A percentile compares a stretch with the other conserved stretches of the same genome.
These are phyloP conservation scores for Metaphire vulgaris DNA, from an alignment of 1,140 invertebrate genomes.

Conservation along the genomic window DNA sequence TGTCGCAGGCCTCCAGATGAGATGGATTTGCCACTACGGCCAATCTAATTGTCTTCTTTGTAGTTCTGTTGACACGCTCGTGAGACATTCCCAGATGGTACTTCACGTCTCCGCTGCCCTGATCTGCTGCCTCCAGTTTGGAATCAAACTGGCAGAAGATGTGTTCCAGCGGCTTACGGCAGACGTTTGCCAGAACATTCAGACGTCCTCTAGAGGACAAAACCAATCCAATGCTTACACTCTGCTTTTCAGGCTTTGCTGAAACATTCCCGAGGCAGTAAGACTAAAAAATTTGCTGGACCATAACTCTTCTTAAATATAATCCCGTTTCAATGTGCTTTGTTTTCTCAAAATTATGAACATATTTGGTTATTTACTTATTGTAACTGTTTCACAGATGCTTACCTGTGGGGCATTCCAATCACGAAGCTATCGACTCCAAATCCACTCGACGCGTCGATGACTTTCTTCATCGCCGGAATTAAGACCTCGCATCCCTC, in stretches of 20 bases:
- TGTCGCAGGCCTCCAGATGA: slow-evolving; percentile 95
- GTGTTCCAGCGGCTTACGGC: slow-evolving; percentile 92
- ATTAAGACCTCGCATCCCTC: slow-evolving; percentile 99
- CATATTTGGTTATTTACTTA: too few species aligned
- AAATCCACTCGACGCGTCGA: slow-evolving; percentile 87
- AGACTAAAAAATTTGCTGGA: too few species aligned
- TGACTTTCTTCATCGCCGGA: slow-evolving; percentile 96
- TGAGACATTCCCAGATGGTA: slow-evolving; percentile 99
- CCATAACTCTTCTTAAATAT: too few species aligned
- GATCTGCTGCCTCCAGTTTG: slow-evolving; percentile 84
- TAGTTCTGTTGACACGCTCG: slow-evolving; percentile 91
- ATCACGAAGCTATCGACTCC: slow-evolving; percentile 97
- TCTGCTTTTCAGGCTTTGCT: too few species aligned
- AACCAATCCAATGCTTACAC: too few species aligned
- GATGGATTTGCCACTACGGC: slow-evolving; percentile 98
- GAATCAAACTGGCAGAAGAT: slow-evolving; percentile 98
- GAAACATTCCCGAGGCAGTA: too few species aligned
- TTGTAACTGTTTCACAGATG: too few species aligned
- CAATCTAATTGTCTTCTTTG: slow-evolving; percentile 94
- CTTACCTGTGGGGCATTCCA: slow-evolving; percentile 89
- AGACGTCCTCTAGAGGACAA: slow-evolving; percentile 83
- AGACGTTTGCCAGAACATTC: slow-evolving; percentile 97
- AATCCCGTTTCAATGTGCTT: too few species aligned
- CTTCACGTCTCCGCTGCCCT: slow-evolving; percentile 98
- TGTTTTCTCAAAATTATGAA: too few species aligned